phyloP scores from a whole-genome alignment of 2,797 vertebrate species.

The Myotis findleyi region DNA sequence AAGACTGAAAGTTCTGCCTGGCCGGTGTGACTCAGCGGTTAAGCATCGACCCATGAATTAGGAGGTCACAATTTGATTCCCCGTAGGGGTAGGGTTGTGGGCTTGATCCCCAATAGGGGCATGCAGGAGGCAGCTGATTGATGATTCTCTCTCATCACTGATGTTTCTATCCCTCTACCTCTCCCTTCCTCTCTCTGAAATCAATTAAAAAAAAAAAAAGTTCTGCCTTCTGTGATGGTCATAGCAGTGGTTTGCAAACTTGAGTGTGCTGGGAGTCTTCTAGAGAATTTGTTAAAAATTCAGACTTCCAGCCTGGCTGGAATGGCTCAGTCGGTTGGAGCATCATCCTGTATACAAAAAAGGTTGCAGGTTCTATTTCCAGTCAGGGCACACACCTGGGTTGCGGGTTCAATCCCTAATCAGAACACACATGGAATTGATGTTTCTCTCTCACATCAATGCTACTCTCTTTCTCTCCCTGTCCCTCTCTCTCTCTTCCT shows the following conservation, averaged over 20 bases:
- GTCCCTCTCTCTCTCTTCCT: background rate
- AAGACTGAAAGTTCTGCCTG: background rate
- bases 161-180: no score
- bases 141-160: no score
- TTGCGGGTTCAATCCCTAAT: background rate
- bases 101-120: no score
- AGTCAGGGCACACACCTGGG: background rate
- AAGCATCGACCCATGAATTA: no score
- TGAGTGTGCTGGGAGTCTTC: background rate
- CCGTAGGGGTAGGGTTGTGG: no score
- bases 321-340: background rate
- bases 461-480: background rate
- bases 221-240: background rate
- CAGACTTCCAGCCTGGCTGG: background rate
- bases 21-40: no score
- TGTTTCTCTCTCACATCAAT: background rate
- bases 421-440: background rate
- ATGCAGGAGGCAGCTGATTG: no score
- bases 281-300: background rate
- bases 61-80: no score
- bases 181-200: no score
- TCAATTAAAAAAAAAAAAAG: background rate
- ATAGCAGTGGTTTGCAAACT: background rate
- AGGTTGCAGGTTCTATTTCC: background rate
- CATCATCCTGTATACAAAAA: background rate